Conservation (phyloP, 53 echinoderm and acorn worm species). For the Astropecten irregularis region DNA sequence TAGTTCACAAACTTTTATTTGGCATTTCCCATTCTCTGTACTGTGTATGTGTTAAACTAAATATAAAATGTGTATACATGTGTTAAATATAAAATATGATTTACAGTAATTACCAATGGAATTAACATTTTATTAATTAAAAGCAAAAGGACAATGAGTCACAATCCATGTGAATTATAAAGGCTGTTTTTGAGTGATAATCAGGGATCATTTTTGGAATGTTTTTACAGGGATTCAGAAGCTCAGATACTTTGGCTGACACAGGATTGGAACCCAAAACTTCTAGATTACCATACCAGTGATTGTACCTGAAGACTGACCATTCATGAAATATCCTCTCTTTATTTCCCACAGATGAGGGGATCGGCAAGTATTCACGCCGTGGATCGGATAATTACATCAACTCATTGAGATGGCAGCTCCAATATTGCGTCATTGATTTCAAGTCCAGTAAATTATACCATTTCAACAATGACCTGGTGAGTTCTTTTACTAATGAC, state of each 20-base stretch:
- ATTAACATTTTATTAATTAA: neutral
- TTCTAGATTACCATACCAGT: too few relatives aligned
- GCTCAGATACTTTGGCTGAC: too few relatives aligned
- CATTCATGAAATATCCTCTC: neutral
- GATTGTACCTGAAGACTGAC: too few relatives aligned
- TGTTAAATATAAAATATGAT: neutral
- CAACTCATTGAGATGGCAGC: slow-evolving; percentile 19
- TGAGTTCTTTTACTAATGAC: neutral
- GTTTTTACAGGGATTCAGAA: too few relatives aligned
- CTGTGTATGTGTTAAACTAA: too few relatives aligned
- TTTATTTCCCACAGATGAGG: neutral
- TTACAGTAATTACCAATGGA: too few relatives aligned
- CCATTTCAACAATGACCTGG: slow-evolving; percentile 52
- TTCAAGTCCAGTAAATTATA: slow-evolving; percentile 19
- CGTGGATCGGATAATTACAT: slow-evolving; percentile 12
- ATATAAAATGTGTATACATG: too few relatives aligned
- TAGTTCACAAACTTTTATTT: neutral
- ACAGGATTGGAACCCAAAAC: too few relatives aligned
- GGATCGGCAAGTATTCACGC: slow-evolving; percentile 2
- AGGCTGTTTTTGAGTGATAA: too few relatives aligned
- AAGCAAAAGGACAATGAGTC: neutral
- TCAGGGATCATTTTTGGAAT: too few relatives aligned
- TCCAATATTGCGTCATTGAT: slow-evolving; percentile 32
- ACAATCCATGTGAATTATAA: too few relatives aligned
- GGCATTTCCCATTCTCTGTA: too few relatives aligned